Evolutionary conservation across 1,140 invertebrate genomes (phyloP).

Genomic region (Cephus cinctus): DNA sequence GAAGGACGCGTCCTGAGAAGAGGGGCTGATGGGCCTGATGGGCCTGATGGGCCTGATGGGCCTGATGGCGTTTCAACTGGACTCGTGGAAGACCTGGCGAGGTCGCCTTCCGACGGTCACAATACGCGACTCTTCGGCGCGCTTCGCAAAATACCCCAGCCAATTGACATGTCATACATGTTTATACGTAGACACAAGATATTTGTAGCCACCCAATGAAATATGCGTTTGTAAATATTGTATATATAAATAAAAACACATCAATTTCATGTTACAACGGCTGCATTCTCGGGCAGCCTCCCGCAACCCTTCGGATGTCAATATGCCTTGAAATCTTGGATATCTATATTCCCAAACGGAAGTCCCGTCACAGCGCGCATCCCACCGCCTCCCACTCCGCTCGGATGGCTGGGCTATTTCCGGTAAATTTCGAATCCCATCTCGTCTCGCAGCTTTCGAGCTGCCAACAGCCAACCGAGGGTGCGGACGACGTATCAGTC

Average conservation of each 20-base stretch:
- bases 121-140: too few species aligned
- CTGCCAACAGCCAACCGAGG: too few species aligned
- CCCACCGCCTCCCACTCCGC: slow-evolving; percentile 1
- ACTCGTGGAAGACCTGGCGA: too few species aligned
- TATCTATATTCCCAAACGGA: background rate
- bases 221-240: slow-evolving; percentile 48
- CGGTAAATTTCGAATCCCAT: slow-evolving; percentile 4
- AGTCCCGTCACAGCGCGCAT: slow-evolving; percentile 2
- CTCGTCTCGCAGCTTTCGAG: background rate
- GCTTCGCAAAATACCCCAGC: too few species aligned
- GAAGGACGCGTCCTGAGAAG: background rate
- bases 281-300: too few species aligned
- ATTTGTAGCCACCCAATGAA: slow-evolving; percentile 26
- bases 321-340: too few species aligned
- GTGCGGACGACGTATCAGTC: too few species aligned
- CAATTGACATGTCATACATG: background rate
- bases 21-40: background rate
- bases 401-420: slow-evolving; percentile 4
- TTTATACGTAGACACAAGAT: background rate
- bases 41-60: background rate
- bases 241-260: slow-evolving; percentile 45
- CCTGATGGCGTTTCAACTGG: background rate
- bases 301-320: too few species aligned
- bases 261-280: slow-evolving; percentile 32
- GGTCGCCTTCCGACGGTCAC: too few species aligned